Evolutionary conservation across 2,888 invertebrate genomes (phyloP).

Genomic region (Endotricha flammealis): DNA sequence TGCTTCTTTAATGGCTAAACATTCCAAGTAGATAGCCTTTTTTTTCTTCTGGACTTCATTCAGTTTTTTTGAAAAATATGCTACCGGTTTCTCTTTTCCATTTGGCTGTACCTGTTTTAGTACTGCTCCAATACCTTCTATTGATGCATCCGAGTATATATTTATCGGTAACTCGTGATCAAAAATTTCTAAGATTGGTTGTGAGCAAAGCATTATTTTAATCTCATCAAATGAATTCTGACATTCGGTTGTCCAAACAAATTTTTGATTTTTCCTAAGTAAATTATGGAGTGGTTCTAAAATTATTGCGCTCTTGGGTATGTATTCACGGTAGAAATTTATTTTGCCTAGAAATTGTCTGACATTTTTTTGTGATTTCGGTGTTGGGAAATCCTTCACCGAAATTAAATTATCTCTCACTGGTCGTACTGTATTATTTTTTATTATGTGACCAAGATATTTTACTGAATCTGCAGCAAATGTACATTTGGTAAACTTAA

Average conservation of each 20-base stretch:
- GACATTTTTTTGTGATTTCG: constrained; percentile 25
- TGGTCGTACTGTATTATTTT: constrained; percentile 17
- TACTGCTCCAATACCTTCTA: constrained; percentile 24
- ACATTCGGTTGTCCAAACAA: constrained; percentile 16
- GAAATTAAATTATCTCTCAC: constrained; percentile 13
- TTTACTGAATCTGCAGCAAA: constrained; percentile 16
- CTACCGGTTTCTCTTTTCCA: constrained; percentile 19
- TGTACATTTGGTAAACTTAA: constrained; percentile 22
- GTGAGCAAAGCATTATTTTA: constrained; percentile 16
- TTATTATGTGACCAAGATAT: constrained; percentile 21
- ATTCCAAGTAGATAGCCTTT: constrained; percentile 22
- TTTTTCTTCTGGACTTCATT: constrained; percentile 18
- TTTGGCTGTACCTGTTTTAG: constrained; percentile 8
- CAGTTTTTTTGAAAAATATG: constrained; percentile 17
- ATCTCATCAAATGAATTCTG: constrained; percentile 18
- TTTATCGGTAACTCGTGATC: constrained; percentile 23
- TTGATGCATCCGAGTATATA: constrained; percentile 25
- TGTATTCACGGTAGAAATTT: constrained; percentile 10
- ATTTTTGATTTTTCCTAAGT: constrained; percentile 9
- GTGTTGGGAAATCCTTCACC: constrained; percentile 9
- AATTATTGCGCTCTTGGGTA: constrained; percentile 19
- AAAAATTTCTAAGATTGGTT: constrained; percentile 22
- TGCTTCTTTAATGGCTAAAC: constrained; percentile 21
- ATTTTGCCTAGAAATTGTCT: constrained; percentile 21
- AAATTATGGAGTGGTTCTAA: constrained; percentile 5